Conservation (phyloP, 1,140 invertebrate genomes). For the Halictus rubicundus region DNA sequence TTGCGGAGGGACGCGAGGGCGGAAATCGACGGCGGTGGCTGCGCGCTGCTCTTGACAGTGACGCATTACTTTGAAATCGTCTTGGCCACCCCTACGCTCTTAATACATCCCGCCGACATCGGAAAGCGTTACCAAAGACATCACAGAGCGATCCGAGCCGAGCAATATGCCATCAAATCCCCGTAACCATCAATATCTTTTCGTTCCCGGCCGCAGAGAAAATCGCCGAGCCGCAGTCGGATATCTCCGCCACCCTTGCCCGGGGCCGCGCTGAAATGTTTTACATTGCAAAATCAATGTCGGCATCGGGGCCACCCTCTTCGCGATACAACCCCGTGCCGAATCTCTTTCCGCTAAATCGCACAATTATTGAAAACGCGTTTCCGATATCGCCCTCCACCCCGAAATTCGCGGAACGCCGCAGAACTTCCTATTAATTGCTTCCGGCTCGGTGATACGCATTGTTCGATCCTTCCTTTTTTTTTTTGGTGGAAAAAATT, state of each 20-base stretch:
- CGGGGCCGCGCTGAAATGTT: constrained; percentile 75
- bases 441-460: neutral
- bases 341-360: constrained; percentile 73
- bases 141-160: constrained; percentile 77
- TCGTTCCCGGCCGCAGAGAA: constrained; percentile 57
- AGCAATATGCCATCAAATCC: constrained; percentile 81
- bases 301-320: constrained; percentile 60
- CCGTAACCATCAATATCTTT: constrained; percentile 80
- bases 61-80: constrained; percentile 69
- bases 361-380: constrained; percentile 78
- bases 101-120: constrained; percentile 63
- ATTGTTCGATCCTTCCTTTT: too few species aligned
- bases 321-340: constrained; percentile 19
- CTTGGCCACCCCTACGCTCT: constrained; percentile 43
- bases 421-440: constrained; percentile 63
- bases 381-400: constrained; percentile 58
- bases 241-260: constrained; percentile 42
- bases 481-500: too few species aligned
- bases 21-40: constrained; percentile 30
- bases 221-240: constrained; percentile 45
- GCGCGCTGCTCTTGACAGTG: constrained; percentile 58
- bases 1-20: neutral
- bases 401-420: constrained; percentile 13
- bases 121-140: constrained; percentile 78
- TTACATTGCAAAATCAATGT: constrained; percentile 81